These are phyloP conservation scores for Colletes latitarsis DNA, from an alignment of 1,140 invertebrate genomes.

Conservation along the genomic window DNA sequence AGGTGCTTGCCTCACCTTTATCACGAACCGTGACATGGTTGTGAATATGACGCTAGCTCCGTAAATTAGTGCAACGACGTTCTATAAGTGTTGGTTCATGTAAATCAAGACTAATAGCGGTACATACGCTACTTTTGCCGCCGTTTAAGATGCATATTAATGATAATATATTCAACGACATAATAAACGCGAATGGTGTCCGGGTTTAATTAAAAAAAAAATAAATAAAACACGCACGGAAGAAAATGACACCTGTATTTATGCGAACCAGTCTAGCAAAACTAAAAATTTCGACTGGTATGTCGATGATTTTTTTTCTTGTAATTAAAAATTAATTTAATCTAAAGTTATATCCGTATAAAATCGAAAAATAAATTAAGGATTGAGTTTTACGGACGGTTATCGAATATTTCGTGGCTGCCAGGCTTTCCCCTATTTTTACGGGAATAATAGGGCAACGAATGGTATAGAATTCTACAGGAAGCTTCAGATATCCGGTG, in stretches of 20 bases:
- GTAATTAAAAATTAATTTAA: not conserved
- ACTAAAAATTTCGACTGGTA: not conserved
- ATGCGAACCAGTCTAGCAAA: not conserved
- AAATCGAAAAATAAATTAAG: no score
- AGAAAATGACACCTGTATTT: conserved; percentile 25
- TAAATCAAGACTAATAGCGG: conserved; percentile 28
- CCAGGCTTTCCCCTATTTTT: conserved; percentile 59
- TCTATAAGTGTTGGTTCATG: not conserved
- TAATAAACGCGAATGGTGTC: not conserved
- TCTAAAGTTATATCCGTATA: not conserved
- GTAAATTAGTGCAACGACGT: conserved; percentile 19
- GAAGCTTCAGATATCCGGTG: conserved; percentile 66
- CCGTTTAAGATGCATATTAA: conserved; percentile 24
- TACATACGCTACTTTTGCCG: not conserved
- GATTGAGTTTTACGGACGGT: not conserved
- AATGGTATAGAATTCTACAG: conserved; percentile 58
- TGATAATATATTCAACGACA: conserved; percentile 23
- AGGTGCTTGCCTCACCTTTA: conserved; percentile 41
- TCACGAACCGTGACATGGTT: conserved; percentile 28
- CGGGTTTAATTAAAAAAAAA: conserved; percentile 15
- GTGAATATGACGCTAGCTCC: not conserved
- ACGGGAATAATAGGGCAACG: conserved; percentile 60
- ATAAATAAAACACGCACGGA: not conserved
- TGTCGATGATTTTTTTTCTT: not conserved
- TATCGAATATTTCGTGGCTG: conserved; percentile 21